Conservation (phyloP, 1,140 invertebrate species). For the Dendrolimus kikuchii region DNA sequence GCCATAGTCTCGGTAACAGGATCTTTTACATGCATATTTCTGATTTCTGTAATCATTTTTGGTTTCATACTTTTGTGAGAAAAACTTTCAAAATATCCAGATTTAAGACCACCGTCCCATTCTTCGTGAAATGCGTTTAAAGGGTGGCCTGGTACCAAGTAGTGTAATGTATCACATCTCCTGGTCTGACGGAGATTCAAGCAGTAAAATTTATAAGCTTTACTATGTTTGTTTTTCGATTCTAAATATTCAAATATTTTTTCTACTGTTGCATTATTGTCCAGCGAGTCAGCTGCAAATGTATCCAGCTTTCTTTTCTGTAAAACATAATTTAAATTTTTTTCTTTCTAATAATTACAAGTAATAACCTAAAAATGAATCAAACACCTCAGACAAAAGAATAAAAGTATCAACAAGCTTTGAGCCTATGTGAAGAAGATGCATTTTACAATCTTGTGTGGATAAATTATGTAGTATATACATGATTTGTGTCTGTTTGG, state of each 20-base stretch:
- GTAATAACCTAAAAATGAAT: not conserved
- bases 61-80: conserved; percentile 44
- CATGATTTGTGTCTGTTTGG: not conserved
- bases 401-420: no score
- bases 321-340: conserved; percentile 3
- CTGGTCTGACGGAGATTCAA: conserved; percentile 28
- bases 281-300: conserved; percentile 7
- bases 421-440: no score
- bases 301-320: conserved; percentile 11
- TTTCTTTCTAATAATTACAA: not conserved
- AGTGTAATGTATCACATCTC: conserved; percentile 26
- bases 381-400: no score
- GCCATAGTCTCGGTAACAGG: conserved; percentile 39
- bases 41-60: conserved; percentile 39
- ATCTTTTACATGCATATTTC: conserved; percentile 34
- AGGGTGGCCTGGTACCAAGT: conserved; percentile 34
- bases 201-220: conserved; percentile 37
- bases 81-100: conserved; percentile 47
- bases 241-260: conserved; percentile 11
- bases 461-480: no score
- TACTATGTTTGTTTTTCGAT: conserved; percentile 23
- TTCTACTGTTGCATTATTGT: conserved; percentile 8
- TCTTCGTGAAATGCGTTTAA: conserved; percentile 45
- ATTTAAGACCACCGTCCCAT: conserved; percentile 46
- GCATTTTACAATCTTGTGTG: no score